phyloP scores from a whole-genome alignment of 2,113 vertebrate species.

The Petroica traversi region DNA sequence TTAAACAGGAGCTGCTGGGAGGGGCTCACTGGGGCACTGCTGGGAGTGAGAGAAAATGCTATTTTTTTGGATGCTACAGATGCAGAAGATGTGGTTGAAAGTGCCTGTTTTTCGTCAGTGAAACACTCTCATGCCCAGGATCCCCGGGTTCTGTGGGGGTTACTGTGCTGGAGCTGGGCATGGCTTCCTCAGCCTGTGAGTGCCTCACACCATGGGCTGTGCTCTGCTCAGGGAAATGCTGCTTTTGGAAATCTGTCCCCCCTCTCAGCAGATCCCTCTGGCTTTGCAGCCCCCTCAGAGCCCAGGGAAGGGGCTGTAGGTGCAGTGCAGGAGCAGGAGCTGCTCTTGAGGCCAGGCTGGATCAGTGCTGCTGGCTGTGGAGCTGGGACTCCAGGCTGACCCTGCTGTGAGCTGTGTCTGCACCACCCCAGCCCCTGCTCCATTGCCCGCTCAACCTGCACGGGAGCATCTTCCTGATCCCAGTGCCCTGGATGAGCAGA shows the following conservation, averaged over 20 bases:
- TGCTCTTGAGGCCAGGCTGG: background rate
- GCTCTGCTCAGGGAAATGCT: background rate
- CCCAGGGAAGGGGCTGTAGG: background rate
- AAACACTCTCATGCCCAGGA: background rate
- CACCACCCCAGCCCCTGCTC: background rate
- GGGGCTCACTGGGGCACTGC: background rate
- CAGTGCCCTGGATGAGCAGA: background rate
- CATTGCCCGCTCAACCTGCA: background rate
- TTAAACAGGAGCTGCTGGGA: background rate
- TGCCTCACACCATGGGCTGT: background rate
- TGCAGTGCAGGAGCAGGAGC: background rate
- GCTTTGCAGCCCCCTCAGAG: background rate
- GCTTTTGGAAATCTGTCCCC: background rate
- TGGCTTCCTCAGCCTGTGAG: background rate
- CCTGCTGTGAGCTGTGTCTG: background rate
- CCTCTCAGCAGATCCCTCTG: background rate
- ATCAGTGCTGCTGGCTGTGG: background rate
- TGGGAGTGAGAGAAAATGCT: background rate
- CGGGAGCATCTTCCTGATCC: background rate
- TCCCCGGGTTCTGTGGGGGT: background rate
- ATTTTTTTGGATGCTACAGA: fast-evolving
- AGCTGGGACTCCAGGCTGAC: background rate
- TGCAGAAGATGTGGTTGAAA: background rate
- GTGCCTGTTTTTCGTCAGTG: background rate
- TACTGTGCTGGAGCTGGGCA: background rate